These are phyloP conservation scores for Apostichopus leukothele DNA, from an alignment of 53 echinoderm and acorn worm species.

Conservation along the genomic window DNA sequence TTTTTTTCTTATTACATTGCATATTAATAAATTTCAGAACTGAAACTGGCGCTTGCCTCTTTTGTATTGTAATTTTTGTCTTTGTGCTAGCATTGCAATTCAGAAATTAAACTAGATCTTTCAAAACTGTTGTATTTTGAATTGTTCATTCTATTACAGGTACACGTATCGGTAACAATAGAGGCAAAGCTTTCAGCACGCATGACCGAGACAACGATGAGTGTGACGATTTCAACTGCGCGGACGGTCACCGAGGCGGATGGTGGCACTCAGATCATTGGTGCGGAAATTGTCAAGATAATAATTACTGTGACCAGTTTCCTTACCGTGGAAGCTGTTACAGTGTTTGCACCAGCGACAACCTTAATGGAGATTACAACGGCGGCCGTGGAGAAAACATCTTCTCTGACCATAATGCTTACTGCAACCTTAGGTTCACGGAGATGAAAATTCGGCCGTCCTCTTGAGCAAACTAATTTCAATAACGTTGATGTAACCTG, in stretches of 20 bases:
- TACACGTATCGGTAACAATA: background rate
- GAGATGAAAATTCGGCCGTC: background rate
- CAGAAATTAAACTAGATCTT: too few species aligned
- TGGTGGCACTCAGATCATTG: conserved; percentile 63
- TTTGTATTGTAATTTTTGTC: too few species aligned
- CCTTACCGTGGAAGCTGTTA: background rate
- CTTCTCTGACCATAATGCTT: background rate
- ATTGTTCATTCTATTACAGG: background rate
- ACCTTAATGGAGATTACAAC: background rate
- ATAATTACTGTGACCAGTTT: background rate
- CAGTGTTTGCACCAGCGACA: background rate
- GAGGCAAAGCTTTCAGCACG: conserved; percentile 65
- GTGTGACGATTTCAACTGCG: conserved; percentile 71
- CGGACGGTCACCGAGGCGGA: conserved; percentile 72
- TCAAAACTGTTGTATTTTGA: too few species aligned
- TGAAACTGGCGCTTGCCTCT: too few species aligned
- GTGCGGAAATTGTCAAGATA: background rate
- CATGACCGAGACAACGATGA: conserved; percentile 77
- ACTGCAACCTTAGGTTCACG: background rate
- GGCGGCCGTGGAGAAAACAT: background rate
- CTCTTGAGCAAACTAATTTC: background rate
- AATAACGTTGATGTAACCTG: too few species aligned
- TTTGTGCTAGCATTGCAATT: too few species aligned
- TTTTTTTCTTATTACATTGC: too few species aligned
- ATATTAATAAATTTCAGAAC: too few species aligned